phyloP scores from a whole-genome alignment of 2,113 vertebrate genomes.

The Ptilonorhynchus violaceus region DNA sequence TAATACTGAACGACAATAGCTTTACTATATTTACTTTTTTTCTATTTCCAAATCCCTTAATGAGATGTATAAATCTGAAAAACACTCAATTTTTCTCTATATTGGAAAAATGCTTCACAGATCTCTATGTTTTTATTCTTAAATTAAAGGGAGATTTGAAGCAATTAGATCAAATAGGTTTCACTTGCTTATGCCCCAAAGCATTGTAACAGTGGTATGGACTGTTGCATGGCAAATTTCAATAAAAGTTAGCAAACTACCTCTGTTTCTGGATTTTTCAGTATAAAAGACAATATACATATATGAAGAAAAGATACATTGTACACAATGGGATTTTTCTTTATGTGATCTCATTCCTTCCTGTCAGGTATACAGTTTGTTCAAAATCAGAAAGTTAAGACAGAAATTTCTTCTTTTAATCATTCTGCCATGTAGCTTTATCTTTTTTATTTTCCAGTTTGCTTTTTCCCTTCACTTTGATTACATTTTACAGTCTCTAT shows the following conservation, averaged over 20 bases:
- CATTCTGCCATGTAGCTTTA: neutral
- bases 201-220: neutral
- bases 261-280: neutral
- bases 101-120: neutral
- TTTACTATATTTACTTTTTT: neutral
- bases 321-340: neutral
- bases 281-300: neutral
- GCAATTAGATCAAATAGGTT: neutral
- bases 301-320: neutral
- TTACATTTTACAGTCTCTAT: neutral
- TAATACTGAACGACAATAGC: neutral
- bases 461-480: neutral
- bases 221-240: neutral
- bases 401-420: neutral
- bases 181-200: neutral
- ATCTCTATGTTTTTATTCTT: neutral
- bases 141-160: neutral
- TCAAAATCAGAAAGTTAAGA: neutral
- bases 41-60: neutral
- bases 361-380: neutral
- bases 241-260: neutral
- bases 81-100: neutral
- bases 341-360: neutral
- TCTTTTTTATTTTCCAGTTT: neutral
- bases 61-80: neutral